Percentiles rank a stretch among this genome's conserved stretches.
phyloP scores from a whole-genome alignment of 2,888 invertebrate species.

The Syritta pipiens region DNA sequence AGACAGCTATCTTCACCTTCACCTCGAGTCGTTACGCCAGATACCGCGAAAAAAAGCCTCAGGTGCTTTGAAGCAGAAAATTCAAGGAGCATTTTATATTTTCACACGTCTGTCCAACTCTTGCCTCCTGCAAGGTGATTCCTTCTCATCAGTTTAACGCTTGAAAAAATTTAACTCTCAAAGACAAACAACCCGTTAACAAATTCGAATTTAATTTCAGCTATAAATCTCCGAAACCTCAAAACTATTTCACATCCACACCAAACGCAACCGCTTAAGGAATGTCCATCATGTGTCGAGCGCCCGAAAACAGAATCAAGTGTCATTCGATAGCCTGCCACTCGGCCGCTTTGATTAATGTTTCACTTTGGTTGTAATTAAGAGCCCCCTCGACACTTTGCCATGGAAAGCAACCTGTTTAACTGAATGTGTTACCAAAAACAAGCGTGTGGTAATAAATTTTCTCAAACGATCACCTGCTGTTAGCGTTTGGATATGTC shows the following conservation, averaged over 20 bases:
- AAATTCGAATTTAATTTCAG: neutral
- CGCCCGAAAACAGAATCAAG: slow-evolving; percentile 2
- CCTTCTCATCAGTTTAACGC: neutral
- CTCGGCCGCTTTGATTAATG: slow-evolving; percentile 1
- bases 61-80: slow-evolving; percentile 2
- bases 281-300: too few species aligned
- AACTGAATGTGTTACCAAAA: neutral
- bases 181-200: neutral
- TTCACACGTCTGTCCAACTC: neutral
- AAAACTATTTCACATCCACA: neutral
- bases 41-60: neutral
- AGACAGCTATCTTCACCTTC: too few species aligned
- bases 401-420: neutral
- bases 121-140: neutral
- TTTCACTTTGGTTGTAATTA: neutral
- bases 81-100: neutral
- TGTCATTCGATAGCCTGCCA: neutral
- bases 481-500: neutral
- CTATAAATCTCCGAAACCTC: neutral
- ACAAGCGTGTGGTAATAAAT: neutral
- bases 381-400: neutral
- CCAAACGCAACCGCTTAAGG: too few species aligned
- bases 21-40: too few species aligned
- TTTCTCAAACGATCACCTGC: neutral
- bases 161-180: neutral